Percentiles rank a stretch among this genome's conserved stretches.
phyloP scores from a whole-genome alignment of 2,113 vertebrate species.

The Meleagris gallopavo region DNA sequence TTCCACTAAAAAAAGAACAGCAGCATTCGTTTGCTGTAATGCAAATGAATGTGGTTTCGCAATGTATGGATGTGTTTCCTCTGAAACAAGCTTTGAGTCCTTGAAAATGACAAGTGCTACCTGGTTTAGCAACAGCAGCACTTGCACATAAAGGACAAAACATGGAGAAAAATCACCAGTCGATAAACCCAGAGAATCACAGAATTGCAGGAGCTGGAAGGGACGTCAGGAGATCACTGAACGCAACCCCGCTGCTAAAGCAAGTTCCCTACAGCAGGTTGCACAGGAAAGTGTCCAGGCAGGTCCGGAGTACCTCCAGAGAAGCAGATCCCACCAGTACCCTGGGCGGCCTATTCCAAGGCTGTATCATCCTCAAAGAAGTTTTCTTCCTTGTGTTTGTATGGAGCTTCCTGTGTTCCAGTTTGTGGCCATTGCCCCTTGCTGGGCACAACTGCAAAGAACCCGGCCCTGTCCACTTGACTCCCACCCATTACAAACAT shows the following conservation, averaged over 20 bases:
- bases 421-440: not conserved
- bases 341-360: not conserved
- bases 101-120: not conserved
- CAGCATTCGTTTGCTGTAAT: not conserved
- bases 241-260: no score
- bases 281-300: not conserved
- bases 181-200: not conserved
- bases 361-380: not conserved
- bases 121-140: not conserved
- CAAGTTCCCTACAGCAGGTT: not conserved
- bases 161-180: not conserved
- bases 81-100: not conserved
- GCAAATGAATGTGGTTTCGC: conserved; percentile 31
- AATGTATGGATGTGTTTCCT: not conserved
- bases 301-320: no score
- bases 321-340: not conserved
- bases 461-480: not conserved
- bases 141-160: not conserved
- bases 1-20: not conserved
- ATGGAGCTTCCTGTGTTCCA: not conserved
- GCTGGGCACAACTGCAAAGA: not conserved
- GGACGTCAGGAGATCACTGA: not conserved
- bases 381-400: not conserved
- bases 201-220: not conserved
- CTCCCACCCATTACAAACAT: not conserved